These are phyloP conservation scores for Drosophila tropicalis DNA, from an alignment of 1,140 invertebrate species.

Conservation along the genomic window DNA sequence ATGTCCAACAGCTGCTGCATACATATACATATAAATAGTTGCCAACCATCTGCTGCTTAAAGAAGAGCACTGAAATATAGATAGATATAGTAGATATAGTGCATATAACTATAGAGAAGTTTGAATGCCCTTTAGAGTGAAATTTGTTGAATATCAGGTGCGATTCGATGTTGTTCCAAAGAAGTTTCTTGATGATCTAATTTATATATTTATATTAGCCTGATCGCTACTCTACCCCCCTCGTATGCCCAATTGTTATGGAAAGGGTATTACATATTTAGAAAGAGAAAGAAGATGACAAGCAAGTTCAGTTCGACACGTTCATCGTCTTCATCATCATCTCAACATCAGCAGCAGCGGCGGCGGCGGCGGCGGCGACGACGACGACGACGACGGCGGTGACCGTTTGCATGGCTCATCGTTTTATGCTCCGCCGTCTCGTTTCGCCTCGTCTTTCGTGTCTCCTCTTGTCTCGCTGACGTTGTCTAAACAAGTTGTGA, in stretches of 20 bases:
- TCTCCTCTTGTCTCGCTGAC: not conserved
- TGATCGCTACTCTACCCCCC: not conserved
- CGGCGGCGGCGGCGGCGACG: not conserved
- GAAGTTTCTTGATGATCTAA: not conserved
- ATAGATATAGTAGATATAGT: not conserved
- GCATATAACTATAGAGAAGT: not conserved
- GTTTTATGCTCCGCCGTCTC: conserved; percentile 3
- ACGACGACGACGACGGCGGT: not conserved
- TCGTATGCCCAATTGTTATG: not conserved
- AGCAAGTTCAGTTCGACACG: conserved; percentile 73
- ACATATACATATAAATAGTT: conserved; percentile 29
- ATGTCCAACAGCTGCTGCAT: conserved; percentile 68
- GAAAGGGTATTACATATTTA: not conserved
- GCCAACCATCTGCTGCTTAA: conserved; percentile 47
- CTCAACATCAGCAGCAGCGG: not conserved
- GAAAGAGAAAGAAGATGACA: conserved; percentile 21
- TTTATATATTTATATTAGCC: not conserved
- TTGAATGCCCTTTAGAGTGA: not conserved
- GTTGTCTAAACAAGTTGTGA: conserved; percentile 59
- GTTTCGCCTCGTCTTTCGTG: too few relatives aligned
- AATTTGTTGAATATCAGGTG: too few relatives aligned
- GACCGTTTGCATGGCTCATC: conserved; percentile 28
- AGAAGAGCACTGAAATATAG: not conserved
- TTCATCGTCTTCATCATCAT: conserved; percentile 58
- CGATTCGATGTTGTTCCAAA: too few relatives aligned